Evolutionary conservation across 35 echinoderm and acorn worm genomes (phyloP), one percentile per base, ranked within the genome.

Genomic region (Apostichopus parvimensis): DNA sequence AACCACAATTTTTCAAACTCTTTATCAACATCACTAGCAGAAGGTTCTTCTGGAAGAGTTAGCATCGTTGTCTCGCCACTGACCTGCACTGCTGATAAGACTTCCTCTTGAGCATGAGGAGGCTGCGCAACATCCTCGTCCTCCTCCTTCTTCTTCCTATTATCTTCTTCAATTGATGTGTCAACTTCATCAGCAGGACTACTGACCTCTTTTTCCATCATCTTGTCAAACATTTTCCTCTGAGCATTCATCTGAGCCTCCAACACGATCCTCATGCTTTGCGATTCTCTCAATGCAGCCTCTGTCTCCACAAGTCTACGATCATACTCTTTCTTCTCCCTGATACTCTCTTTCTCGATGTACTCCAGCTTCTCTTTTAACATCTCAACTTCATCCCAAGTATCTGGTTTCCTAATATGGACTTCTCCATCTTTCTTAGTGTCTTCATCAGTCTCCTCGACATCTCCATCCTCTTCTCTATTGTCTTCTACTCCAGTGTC

Each of bases 241-340:
- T 78, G 89, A 7, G 89, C 89, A 14, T 91, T 91, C 56, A 91
- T 91, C 56, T 91, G 73, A 91, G 89, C 89, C 20, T 77, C 77
- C 20, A 79, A 26, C 5, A 91, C 89, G 18, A 73, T 59, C 61
- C 61, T 77, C 53, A 78, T 23, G 59, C 72, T 55, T 21, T 60
- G 53, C 22, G 89, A 77, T 15, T 77, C 59, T 54, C 75, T 91
- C 73, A 91, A 68, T 53, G 34, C 54, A 6, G 72, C 76, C n/a
- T 91, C 89, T 2, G 56, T 78, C 53, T 57, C 55, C 55, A 59
- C 22, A 12, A 91, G 20, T 21, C 56, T 56, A 13, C 23, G 75
- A 13, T 91, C 89, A 79, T 91, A 91, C 23, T 91, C 89, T 54
- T 91, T 91, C 89, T 91, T 91, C 26, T 91, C 89, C 59, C 89